Percentiles rank a stretch among this genome's conserved stretches.
Evolutionary conservation across 2,888 invertebrate genomes (phyloP).

Genomic region (Trisateles emortualis): DNA sequence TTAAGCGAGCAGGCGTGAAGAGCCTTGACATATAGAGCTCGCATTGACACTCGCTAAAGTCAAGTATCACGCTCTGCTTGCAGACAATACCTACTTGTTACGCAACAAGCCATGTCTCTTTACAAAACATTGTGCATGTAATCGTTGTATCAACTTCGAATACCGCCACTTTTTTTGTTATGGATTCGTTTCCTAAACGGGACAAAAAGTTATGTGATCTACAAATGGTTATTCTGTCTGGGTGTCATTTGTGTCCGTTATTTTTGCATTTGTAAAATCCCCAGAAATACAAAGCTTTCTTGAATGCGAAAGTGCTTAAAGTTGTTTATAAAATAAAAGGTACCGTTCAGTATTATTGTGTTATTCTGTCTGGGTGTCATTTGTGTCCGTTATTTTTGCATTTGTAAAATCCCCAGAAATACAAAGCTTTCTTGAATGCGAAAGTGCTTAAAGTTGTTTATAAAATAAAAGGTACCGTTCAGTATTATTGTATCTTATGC

Average conservation of each 20-base stretch:
- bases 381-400: neutral
- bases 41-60: constrained; percentile 42
- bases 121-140: constrained; percentile 4
- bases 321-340: too few relatives aligned
- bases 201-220: too few relatives aligned
- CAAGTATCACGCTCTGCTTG: constrained; percentile 24
- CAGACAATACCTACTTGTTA: constrained; percentile 29
- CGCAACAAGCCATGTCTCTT: constrained; percentile 16
- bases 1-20: constrained; percentile 9
- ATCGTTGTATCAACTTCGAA: constrained; percentile 1
- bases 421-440: too few relatives aligned
- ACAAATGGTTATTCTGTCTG: neutral
- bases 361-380: neutral
- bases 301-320: too few relatives aligned
- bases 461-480: too few relatives aligned
- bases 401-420: too few relatives aligned
- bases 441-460: too few relatives aligned
- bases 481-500: too few relatives aligned
- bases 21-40: constrained; percentile 42
- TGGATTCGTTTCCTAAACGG: too few relatives aligned
- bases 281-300: too few relatives aligned
- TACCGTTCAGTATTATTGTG: too few relatives aligned
- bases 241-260: neutral
- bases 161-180: neutral
- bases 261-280: too few relatives aligned